Base-by-base conservation (phyloP, 2,113 vertebrate genomes). In the Sorex fumeus region DNA sequence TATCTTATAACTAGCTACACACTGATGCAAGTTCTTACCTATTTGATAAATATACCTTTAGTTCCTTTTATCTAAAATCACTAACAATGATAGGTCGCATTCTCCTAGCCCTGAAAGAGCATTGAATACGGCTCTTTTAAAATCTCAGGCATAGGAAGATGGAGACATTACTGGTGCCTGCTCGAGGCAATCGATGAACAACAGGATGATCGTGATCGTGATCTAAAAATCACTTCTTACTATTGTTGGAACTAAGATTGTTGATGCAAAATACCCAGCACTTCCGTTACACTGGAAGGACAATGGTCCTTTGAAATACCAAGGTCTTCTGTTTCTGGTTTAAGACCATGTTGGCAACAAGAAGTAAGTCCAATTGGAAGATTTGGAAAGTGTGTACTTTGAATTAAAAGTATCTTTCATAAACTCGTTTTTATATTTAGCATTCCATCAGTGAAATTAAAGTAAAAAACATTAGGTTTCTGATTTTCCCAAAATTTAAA, bases 61-160 rank as follows among this genome's bases (percentile, higher is more conserved):
- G 82, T 36, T 94, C 91, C 62, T 77, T 43, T 76, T 84, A 60
- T 64, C 89, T 75, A 76, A 88, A 95, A 90, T 88, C 91, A 57
- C 53, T 75, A n/a, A n/a, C n/a, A n/a, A n/a, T n/a, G n/a, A n/a
- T n/a, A n/a, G n/a, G n/a, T n/a, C n/a, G n/a, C n/a, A n/a, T n/a
- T n/a, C n/a, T n/a, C n/a, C n/a, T n/a, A n/a, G n/a, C n/a, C n/a
- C n/a, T n/a, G n/a, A n/a, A n/a, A n/a, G n/a, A n/a, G n/a, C n/a
- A n/a, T n/a, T n/a, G n/a, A n/a, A n/a, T n/a, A n/a, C n/a, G n/a
- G n/a, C n/a, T n/a, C n/a, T n/a, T n/a, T n/a, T n/a, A n/a, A n/a
- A n/a, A n/a, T n/a, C n/a, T n/a, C n/a, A n/a, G n/a, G n/a, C n/a
- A n/a, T n/a, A n/a, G n/a, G n/a, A n/a, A n/a, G n/a, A n/a, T n/a